Evolutionary conservation across 2,113 vertebrate species (phyloP).

Genomic region (Centropus bengalensis): DNA sequence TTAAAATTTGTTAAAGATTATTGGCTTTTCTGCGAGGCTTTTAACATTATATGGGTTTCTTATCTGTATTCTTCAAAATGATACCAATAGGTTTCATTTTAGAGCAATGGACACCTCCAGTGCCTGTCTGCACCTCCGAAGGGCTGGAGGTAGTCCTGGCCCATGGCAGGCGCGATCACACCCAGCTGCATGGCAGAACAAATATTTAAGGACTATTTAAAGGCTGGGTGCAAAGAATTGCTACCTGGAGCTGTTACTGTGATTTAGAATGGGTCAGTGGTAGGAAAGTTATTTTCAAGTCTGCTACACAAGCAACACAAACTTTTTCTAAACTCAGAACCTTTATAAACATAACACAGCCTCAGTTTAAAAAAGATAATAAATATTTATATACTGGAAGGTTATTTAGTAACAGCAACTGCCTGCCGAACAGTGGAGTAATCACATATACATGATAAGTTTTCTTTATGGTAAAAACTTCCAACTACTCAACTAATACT

Average conservation of each 20-base stretch:
- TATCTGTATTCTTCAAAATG: neutral
- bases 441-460: neutral
- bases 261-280: neutral
- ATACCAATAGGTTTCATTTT: neutral
- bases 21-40: neutral
- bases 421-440: neutral
- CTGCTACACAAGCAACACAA: neutral
- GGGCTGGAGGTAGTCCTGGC: neutral
- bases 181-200: neutral
- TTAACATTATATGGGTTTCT: neutral
- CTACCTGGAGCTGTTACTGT: neutral
- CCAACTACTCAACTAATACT: neutral
- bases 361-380: neutral
- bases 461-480: neutral
- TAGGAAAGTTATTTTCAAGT: neutral
- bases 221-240: neutral
- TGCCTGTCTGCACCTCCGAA: neutral
- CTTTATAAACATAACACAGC: neutral
- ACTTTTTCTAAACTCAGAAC: neutral
- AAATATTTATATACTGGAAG: neutral
- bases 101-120: neutral
- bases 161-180: neutral
- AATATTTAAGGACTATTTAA: neutral
- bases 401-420: neutral
- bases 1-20: neutral